Percentiles rank a stretch among this genome's conserved stretches.
phyloP scores from a whole-genome alignment of 1,140 invertebrate genomes.

The Hirudo medicinalis region DNA sequence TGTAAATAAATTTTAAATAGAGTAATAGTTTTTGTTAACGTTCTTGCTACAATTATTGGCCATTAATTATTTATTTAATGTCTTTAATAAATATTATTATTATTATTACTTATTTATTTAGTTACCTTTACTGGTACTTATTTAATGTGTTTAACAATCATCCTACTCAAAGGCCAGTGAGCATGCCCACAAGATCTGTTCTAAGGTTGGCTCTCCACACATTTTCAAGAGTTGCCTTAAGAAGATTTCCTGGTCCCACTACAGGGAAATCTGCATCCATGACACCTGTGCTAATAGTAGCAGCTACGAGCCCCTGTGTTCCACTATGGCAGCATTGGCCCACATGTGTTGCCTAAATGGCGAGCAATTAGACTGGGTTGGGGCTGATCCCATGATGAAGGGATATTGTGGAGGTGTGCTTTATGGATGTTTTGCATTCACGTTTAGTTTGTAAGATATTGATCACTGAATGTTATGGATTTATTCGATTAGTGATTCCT shows the following conservation, averaged over 20 bases:
- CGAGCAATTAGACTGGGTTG: conserved; percentile 9
- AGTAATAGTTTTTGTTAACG: neutral
- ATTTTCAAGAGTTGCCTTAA: conserved; percentile 3
- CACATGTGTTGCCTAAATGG: neutral
- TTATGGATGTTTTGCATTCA: too few relatives aligned
- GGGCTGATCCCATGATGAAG: neutral
- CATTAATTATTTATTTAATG: neutral
- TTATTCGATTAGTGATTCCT: too few relatives aligned
- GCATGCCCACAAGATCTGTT: conserved; percentile 11
- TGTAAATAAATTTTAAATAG: neutral
- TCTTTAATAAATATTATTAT: neutral
- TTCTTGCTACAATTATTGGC: neutral
- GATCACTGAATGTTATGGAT: too few relatives aligned
- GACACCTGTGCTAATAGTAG: conserved; percentile 12
- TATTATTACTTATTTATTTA: neutral
- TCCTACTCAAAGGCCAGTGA: conserved; percentile 1
- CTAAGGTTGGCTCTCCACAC: neutral
- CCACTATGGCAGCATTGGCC: conserved; percentile 9
- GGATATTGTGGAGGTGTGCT: neutral
- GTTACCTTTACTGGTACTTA: neutral
- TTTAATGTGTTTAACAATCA: neutral
- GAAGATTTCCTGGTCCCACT: conserved; percentile 10
- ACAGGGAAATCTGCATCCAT: conserved; percentile 1
- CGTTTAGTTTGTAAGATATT: too few relatives aligned
- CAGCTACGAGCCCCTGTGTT: conserved; percentile 12